Evolutionary conservation across 1,140 invertebrate species (phyloP).

Genomic region (Matsumurasca onukii): DNA sequence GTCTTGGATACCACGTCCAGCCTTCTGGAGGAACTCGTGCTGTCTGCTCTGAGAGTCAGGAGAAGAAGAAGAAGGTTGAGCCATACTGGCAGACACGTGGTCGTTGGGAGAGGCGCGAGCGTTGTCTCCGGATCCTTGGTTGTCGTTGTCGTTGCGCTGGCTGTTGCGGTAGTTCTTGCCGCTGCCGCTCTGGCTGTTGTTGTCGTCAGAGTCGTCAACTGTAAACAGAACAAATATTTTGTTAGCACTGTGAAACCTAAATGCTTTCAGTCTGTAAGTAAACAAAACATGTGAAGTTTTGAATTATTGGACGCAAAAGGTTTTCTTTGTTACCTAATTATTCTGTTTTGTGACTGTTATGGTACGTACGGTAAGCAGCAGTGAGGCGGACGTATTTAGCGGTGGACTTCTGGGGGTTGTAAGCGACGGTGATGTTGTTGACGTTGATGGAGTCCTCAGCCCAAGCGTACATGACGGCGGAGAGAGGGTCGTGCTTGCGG

Average conservation of each 20-base stretch:
- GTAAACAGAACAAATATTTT: too few species aligned
- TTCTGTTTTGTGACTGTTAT: too few species aligned
- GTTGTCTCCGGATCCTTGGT: too few species aligned
- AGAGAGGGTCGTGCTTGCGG: conserved; percentile 40
- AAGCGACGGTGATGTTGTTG: conserved; percentile 34
- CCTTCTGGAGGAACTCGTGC: conserved; percentile 53
- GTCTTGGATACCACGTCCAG: conserved; percentile 50
- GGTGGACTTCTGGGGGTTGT: conserved; percentile 40
- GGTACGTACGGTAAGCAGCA: conserved; percentile 30
- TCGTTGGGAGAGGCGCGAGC: conserved; percentile 9
- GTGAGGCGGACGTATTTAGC: conserved; percentile 39
- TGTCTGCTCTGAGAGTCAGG: conserved; percentile 51
- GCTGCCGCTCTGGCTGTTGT: neutral
- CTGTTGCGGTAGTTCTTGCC: conserved; percentile 24
- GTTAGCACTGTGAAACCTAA: too few species aligned
- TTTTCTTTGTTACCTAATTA: neutral
- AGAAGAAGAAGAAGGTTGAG: conserved; percentile 41
- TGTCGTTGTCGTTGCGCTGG: too few species aligned
- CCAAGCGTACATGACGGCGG: conserved; percentile 37
- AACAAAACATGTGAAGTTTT: neutral
- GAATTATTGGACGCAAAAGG: neutral
- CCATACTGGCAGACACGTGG: conserved; percentile 12
- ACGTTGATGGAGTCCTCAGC: conserved; percentile 33
- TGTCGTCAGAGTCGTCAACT: conserved; percentile 26
- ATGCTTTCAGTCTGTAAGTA: too few species aligned